Conservation (phyloP, 2,797 vertebrate species). For the Aeoliscus strigatus region DNA sequence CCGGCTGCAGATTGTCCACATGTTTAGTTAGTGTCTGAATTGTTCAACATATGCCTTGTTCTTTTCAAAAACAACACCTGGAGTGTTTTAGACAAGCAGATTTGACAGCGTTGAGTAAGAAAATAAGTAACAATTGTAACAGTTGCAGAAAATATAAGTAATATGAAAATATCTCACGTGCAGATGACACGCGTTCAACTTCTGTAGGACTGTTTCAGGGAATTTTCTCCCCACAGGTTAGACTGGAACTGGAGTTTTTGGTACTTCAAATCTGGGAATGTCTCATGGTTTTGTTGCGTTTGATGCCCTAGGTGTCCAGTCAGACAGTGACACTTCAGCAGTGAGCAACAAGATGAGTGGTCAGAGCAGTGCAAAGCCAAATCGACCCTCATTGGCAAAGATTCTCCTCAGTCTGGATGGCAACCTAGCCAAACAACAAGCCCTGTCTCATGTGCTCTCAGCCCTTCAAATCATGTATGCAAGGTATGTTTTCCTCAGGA, state of each 20-base stretch:
- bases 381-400: conserved; percentile 93
- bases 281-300: conserved; percentile 7
- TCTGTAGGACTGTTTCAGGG: too few species aligned
- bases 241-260: neutral
- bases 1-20: conserved; percentile 5
- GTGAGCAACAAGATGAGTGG: conserved; percentile 92
- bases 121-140: neutral
- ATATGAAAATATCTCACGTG: too few species aligned
- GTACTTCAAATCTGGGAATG: too few species aligned
- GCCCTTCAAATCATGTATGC: conserved; percentile 96
- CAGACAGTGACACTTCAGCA: conserved; percentile 86
- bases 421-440: conserved; percentile 93
- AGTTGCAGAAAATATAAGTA: neutral
- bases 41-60: neutral
- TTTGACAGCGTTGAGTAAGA: too few species aligned
- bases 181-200: too few species aligned
- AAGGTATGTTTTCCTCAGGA: conserved; percentile 73
- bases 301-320: conserved; percentile 84
- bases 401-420: conserved; percentile 95
- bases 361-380: conserved; percentile 80
- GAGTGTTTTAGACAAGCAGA: neutral
- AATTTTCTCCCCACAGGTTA: too few species aligned
- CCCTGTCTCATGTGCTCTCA: conserved; percentile 88
- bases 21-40: neutral
- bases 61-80: neutral